phyloP scores from a whole-genome alignment of 2,113 vertebrate genomes.

The Gila orcuttii region DNA sequence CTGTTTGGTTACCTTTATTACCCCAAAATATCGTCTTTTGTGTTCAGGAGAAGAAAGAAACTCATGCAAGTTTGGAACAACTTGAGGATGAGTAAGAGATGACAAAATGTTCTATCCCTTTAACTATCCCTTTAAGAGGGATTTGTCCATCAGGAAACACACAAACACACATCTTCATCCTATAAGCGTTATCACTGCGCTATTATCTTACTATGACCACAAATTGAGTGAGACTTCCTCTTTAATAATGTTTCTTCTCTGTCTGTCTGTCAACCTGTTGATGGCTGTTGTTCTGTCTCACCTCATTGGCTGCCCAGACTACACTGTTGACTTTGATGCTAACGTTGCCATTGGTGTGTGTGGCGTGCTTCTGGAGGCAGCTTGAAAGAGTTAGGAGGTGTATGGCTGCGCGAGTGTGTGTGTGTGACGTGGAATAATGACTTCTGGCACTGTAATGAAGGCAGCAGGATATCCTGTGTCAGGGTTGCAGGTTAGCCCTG shows the following conservation, averaged over 20 bases:
- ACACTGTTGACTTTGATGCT: constrained; percentile 46
- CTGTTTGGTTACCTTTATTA: too few species aligned
- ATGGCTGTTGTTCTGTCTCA: constrained; percentile 35
- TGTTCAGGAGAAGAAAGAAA: too few species aligned
- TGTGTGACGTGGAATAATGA: constrained; percentile 57
- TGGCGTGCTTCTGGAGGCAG: constrained; percentile 45
- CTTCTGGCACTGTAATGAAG: constrained; percentile 59
- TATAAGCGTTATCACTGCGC: constrained; percentile 20
- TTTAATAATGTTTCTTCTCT: constrained; percentile 6
- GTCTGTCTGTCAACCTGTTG: constrained; percentile 28
- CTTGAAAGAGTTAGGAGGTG: constrained; percentile 53
- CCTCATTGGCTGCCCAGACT: constrained; percentile 39
- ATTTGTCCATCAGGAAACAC: constrained; percentile 57
- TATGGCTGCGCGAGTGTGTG: constrained; percentile 33
- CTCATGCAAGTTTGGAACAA: too few species aligned
- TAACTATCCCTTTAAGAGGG: too few species aligned
- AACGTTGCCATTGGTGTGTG: constrained; percentile 43
- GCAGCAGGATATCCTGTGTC: constrained; percentile 61
- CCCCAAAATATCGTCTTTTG: too few species aligned
- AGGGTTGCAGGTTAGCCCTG: constrained; percentile 55
- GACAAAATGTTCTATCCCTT: too few species aligned
- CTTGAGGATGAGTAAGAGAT: too few species aligned
- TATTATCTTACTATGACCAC: constrained; percentile 42
- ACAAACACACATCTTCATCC: constrained; percentile 38
- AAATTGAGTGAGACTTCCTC: constrained; percentile 51